Base-by-base conservation (phyloP, 2,797 vertebrate species). In the Hemitrygon akajei region DNA sequence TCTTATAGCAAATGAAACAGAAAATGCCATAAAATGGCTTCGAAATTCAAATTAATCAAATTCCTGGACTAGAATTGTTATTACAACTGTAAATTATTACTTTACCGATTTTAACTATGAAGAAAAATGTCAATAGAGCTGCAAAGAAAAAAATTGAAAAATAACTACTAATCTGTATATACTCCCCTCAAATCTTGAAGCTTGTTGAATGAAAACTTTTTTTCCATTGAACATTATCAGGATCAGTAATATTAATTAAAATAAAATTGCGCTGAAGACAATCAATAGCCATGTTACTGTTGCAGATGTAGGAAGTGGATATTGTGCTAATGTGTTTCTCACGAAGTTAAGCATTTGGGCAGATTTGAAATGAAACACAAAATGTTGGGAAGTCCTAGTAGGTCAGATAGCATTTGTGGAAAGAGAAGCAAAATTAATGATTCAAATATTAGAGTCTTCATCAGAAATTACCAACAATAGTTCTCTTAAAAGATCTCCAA, bases 11-110 rank as follows among this genome's bases (percentile, higher is more conserved):
- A 91, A 40, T 69, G 34, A 37, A 87, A 69, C 0, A n/a, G 66
- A 75, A 73, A 56, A n/a, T 40, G 11, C 91, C 27, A 75, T 34
- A 56, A 93, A 93, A 30, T 76, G 4, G 12, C 27, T 27, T 37
- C 91, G 76, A 76, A 75, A 92, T 93, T 58, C 91, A 75, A 76
- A 91, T 37, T 75, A 58, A 69, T 37, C 7, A 69, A 69, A 37
- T 89, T 89, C 7, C 10, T 16, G 20, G 77, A 79, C n/a, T 18
- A 79, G 27, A 14, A 69, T 4, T 30, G 34, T 91, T 71, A 91
- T 91, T 47, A 27, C 5, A 71, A n/a, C 37, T n/a, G 25, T n/a
- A 76, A 56, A 9, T 76, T 91, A 66, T 91, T 69, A 91, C 22
- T 71, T 40, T 18, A 34, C 40, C 2, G n/a, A 27, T 71, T 66